These are phyloP conservation scores for Cheilosia impressa DNA, from an alignment of 2,888 invertebrate species.

Conservation along the genomic window DNA sequence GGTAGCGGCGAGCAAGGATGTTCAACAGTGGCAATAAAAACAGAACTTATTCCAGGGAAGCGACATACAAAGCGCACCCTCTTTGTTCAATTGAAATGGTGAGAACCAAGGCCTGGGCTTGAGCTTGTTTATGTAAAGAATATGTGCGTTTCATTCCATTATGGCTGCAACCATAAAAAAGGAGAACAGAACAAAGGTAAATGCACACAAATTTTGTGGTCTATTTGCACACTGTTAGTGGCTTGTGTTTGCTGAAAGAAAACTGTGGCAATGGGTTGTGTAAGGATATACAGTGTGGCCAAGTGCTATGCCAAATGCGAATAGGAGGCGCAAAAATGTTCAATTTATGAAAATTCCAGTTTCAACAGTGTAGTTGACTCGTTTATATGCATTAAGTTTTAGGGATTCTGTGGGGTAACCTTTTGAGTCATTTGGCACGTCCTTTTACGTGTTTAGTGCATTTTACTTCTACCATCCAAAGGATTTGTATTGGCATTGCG, in stretches of 20 bases:
- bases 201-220: slow-evolving; percentile 44
- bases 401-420: neutral
- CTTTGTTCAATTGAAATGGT: slow-evolving; percentile 40
- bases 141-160: slow-evolving; percentile 33
- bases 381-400: neutral
- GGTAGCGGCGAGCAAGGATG: slow-evolving; percentile 14
- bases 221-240: slow-evolving; percentile 51
- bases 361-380: neutral
- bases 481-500: no score
- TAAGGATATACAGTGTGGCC: neutral
- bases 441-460: no score
- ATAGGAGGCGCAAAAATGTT: neutral
- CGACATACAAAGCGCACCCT: slow-evolving; percentile 17
- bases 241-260: slow-evolving; percentile 15
- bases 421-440: neutral
- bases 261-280: neutral
- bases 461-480: no score
- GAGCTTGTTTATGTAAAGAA: slow-evolving; percentile 33
- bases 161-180: slow-evolving; percentile 42
- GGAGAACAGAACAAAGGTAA: slow-evolving; percentile 16
- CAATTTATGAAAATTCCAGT: neutral
- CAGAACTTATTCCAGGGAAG: slow-evolving; percentile 22
- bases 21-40: slow-evolving; percentile 16
- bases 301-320: slow-evolving; percentile 5
- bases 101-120: slow-evolving; percentile 1